Evolutionary conservation across 2,888 invertebrate species (phyloP).

Genomic region (Nasonovia ribisnigri): DNA sequence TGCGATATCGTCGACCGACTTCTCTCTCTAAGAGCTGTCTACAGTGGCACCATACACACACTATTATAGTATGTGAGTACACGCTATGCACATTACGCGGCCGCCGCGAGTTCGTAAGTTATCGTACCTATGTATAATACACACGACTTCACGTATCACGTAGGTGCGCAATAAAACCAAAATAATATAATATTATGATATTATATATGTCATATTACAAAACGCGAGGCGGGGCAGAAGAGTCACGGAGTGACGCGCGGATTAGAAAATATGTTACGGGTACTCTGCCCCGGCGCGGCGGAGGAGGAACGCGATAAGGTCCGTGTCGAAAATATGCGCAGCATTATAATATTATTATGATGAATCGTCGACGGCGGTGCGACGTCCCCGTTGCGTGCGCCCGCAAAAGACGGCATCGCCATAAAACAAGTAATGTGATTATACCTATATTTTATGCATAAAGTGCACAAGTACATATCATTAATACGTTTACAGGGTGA

Average conservation of each 20-base stretch:
- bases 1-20: no score
- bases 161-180: background rate
- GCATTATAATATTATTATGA: background rate
- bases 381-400: background rate
- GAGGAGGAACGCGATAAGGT: background rate
- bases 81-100: background rate
- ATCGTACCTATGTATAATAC: background rate
- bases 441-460: background rate
- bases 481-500: background rate
- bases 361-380: background rate
- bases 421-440: background rate
- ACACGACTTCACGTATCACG: background rate
- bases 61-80: background rate
- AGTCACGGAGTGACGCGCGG: background rate
- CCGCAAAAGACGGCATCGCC: background rate
- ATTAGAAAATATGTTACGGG: background rate
- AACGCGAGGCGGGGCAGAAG: background rate
- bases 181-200: background rate
- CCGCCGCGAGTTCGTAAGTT: background rate
- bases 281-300: background rate
- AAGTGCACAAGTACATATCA: background rate
- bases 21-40: no score
- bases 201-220: background rate
- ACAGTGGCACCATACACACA: no score
- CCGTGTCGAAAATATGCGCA: background rate